Base-by-base conservation (phyloP, 2,113 vertebrate species). In the Oreochromis tanganicae region DNA sequence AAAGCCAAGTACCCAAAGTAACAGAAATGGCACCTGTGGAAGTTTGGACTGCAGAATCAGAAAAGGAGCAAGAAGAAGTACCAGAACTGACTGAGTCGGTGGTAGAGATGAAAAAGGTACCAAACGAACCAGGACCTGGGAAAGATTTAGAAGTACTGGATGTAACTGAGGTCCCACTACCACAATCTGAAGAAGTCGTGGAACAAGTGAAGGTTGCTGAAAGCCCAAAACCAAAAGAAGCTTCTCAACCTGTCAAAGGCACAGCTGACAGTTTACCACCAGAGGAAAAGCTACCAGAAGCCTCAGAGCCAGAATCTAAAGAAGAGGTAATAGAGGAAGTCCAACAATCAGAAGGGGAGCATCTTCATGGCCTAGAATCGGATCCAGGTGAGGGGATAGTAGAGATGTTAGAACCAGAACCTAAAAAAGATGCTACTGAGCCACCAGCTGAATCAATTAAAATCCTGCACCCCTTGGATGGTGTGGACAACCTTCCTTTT, bases 401-500 rank as follows among this genome's bases (percentile, higher is more conserved):
- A 54, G 86, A 80, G n/a, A 16, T 82, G 57, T 32, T 46, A 85
- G 91, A 91, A 48, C 48, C 85, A 68, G 73, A 82, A 52, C 71
- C 54, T 4, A 84, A 87, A 4, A 46, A 34, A 68, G 66, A 87
- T 13, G 7, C 48, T 7, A 80, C 82, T 11, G 80, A 93, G 14
- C 89, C 89, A 7, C 87, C 90, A 16, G 87, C 92, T 1, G 73
- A 90, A 81, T 83, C 93, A 5, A 89, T 94, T 13, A 91, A 92
- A 88, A 89, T 93, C 56, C 54, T 93, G 9, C n/a, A 41, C 2
- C 73, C 91, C 1, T 16, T 55, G 19, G 85, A 93, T 2, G 32
- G 24, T 2, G 9, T 36, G 34, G 87, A 88, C 3, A 66, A 80
- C 4, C 7, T 55, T 84, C 9, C 80, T 29, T 24, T 85, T 48